These are phyloP conservation scores for Conus canariensis DNA, from an alignment of 2,888 invertebrate genomes.

Conservation along the genomic window DNA sequence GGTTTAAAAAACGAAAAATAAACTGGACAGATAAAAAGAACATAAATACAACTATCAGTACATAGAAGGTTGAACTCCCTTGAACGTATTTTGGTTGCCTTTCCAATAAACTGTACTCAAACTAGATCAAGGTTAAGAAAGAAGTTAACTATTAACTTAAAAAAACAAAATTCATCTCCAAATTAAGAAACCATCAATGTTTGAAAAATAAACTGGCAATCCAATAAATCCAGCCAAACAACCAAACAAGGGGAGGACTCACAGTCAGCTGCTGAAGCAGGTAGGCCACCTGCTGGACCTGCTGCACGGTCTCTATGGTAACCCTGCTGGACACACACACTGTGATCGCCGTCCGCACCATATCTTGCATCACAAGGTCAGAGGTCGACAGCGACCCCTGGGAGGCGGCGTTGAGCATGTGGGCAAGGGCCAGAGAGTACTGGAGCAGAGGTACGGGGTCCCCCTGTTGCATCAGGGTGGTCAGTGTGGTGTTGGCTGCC, in stretches of 20 bases:
- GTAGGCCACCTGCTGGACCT: constrained; percentile 62
- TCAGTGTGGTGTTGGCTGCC: constrained; percentile 53
- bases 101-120: too few relatives aligned
- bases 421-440: constrained; percentile 60
- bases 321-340: constrained; percentile 55
- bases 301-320: constrained; percentile 54
- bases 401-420: constrained; percentile 64
- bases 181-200: too few relatives aligned
- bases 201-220: too few relatives aligned
- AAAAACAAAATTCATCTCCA: too few relatives aligned
- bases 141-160: too few relatives aligned
- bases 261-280: constrained; percentile 63
- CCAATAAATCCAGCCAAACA: too few relatives aligned
- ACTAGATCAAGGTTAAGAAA: too few relatives aligned
- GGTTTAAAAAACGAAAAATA: too few relatives aligned
- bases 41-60: too few relatives aligned
- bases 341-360: constrained; percentile 61
- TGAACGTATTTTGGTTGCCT: too few relatives aligned
- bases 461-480: constrained; percentile 59
- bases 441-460: constrained; percentile 62
- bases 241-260: constrained; percentile 37
- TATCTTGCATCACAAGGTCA: constrained; percentile 47
- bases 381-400: constrained; percentile 30
- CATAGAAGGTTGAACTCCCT: too few relatives aligned
- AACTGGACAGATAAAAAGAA: too few relatives aligned